Base-by-base conservation (phyloP, 2,888 invertebrate species). In the Drosophila niveifrons region DNA sequence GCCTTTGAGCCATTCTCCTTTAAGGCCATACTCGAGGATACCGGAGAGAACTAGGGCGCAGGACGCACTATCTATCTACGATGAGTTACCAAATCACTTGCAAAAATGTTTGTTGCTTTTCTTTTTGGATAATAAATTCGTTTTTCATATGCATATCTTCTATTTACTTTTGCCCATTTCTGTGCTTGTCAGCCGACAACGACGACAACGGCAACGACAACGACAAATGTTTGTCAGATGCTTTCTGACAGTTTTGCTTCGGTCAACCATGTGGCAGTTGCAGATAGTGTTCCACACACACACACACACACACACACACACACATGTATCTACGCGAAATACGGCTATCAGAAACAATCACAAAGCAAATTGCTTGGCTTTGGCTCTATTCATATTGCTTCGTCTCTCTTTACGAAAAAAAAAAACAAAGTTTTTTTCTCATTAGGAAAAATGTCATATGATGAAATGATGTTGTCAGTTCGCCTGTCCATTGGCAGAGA, bases 1-100 rank as follows among this genome's bases (percentile, higher is more conserved):
- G 93, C 95, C 72, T 98, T 98, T 94, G 94, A 95, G 89, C 97
- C 98, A 1, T 98, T 97, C 94, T 95, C 95, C 88, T 97, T 97
- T 93, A 96, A 96, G 90, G 93, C 93, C n/a, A 95, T 96, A 84
- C 93, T 96, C 80, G 95, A 94, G 73, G 93, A 92, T 56, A 94
- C 94, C 50, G 94, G 94, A 0, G 92, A 92, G 18, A 80, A 76
- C 39, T 90, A 82, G 71, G 13, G 66, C 65, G 75, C 78, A 52
- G 82, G 72, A 69, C 73, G 80, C 86, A 74, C 66, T 72, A 68
- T 28, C 47, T 75, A 68, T 28, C 47, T 36, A 28, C n/a, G 8
- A 64, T 51, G 18, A 57, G 44, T 48, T 59, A 57, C 46, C 62
- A 59, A 61, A 63, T 43, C 18, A 66, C 17, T 55, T 59, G 55